Base-by-base conservation (phyloP, 1,140 invertebrate species). In the Caerostris extrusa region DNA sequence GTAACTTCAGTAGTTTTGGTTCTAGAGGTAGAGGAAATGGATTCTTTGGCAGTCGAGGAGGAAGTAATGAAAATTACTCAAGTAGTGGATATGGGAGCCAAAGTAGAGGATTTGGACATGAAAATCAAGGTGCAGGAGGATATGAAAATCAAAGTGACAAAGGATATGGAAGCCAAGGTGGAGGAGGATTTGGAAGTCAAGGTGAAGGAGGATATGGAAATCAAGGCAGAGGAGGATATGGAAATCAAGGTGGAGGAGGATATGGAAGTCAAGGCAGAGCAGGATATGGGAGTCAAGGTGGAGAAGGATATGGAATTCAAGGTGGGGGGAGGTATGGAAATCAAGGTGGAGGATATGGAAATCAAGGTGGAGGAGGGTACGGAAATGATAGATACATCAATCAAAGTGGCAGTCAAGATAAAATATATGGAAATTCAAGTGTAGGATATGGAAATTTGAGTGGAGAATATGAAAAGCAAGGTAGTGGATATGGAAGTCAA, bases 1-100 rank as follows among this genome's bases (percentile, higher is more conserved):
- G 67, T 93, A 90, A 88, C 12, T 61, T 94, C 10, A 14, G 93
- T 58, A 50, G 50, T 85, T 34, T 34, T 14, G 67, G 71, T 4
- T n/a, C 14, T 12, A 50, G 88, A 82, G 88, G 94, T 50, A 64
- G 87, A 56, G 56, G 82, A 10, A 64, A 61, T 50, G 77, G 53
- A 55, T 5, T n/a, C 5, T 14, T 57, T 14, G 69, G 64, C 57
- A 12, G 85, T n/a, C 7, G 34, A 6, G 34, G 67, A 53, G 81
- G 85, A 58, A 34, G 86, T 81, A 7, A 77, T n/a, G 57, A 17
- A 14, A 53, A 17, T 17, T 50, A 14, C n/a, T 61, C 77, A 14
- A 34, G 64, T 17, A 34, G 53, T 61, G 85, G 88, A 50, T 55
- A 14, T 71, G 94, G 90, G 3, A 71, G 85, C 50, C 12, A 64